Conservation (phyloP, 1,140 invertebrate species). For the Drosophila rhopaloa region DNA sequence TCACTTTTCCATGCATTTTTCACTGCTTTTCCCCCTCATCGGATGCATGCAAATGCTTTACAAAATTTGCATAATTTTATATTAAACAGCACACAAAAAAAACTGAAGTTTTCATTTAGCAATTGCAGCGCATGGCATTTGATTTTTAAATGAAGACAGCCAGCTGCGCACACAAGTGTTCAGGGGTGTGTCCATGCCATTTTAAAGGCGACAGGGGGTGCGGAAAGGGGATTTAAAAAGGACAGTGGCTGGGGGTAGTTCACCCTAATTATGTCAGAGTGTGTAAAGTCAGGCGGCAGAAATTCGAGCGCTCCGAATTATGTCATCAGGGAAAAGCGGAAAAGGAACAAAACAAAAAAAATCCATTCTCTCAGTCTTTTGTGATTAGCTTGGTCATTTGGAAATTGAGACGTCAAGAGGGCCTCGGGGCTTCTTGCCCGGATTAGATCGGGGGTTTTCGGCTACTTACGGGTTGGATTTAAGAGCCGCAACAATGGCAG, state of each 20-base stretch:
- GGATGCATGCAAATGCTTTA: constrained; percentile 46
- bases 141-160: constrained; percentile 53
- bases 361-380: constrained; percentile 37
- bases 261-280: constrained; percentile 72
- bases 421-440: constrained; percentile 20
- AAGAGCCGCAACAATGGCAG: constrained; percentile 33
- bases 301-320: constrained; percentile 63
- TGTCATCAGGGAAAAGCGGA: constrained; percentile 45
- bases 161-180: constrained; percentile 74
- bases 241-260: constrained; percentile 17
- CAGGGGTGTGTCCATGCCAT: constrained; percentile 51
- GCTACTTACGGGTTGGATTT: constrained; percentile 61
- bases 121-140: constrained; percentile 68
- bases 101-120: constrained; percentile 69
- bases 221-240: background rate
- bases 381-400: constrained; percentile 76
- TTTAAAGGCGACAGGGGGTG: constrained; percentile 3
- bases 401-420: constrained; percentile 71
- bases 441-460: constrained; percentile 14
- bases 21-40: constrained; percentile 14
- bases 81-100: constrained; percentile 53
- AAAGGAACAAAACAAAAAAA: constrained; percentile 14
- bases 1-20: constrained; percentile 20
- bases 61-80: constrained; percentile 75
- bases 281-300: constrained; percentile 64